Percentiles rank a stretch among this genome's conserved stretches.
phyloP scores from a whole-genome alignment of 1,140 invertebrate genomes.

The Drosophila ohnishii region DNA sequence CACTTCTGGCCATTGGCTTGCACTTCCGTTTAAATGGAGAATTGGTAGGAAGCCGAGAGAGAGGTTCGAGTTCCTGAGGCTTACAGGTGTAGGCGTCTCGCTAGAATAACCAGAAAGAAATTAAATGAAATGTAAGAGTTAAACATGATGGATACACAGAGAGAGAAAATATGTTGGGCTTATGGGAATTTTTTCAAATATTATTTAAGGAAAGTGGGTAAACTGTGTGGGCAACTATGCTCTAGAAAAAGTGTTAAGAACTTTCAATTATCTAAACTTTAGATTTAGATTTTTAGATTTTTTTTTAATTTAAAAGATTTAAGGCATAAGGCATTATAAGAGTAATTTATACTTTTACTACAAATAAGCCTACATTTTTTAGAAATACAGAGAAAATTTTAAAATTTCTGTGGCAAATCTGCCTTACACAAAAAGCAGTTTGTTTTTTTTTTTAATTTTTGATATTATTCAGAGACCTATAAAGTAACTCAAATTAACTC shows the following conservation, averaged over 20 bases:
- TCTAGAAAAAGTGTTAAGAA: background rate
- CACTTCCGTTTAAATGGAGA: slow-evolving; percentile 62
- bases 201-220: background rate
- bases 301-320: background rate
- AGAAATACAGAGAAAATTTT: too few species aligned
- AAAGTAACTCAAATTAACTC: too few species aligned
- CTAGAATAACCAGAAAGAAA: slow-evolving; percentile 24
- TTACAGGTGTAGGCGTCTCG: slow-evolving; percentile 61
- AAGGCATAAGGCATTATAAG: too few species aligned
- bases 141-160: background rate
- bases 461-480: too few species aligned
- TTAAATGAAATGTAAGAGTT: slow-evolving; percentile 10
- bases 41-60: slow-evolving; percentile 5
- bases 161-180: background rate
- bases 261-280: too few species aligned
- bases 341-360: too few species aligned
- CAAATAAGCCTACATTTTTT: too few species aligned
- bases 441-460: too few species aligned
- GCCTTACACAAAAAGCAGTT: too few species aligned
- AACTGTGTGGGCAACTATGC: background rate
- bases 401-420: too few species aligned
- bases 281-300: too few species aligned
- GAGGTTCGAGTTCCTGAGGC: slow-evolving; percentile 8
- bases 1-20: slow-evolving; percentile 74
- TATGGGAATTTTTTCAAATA: background rate